Evolutionary conservation across 2,797 vertebrate genomes (phyloP).

Genomic region (Channallabes apus): DNA sequence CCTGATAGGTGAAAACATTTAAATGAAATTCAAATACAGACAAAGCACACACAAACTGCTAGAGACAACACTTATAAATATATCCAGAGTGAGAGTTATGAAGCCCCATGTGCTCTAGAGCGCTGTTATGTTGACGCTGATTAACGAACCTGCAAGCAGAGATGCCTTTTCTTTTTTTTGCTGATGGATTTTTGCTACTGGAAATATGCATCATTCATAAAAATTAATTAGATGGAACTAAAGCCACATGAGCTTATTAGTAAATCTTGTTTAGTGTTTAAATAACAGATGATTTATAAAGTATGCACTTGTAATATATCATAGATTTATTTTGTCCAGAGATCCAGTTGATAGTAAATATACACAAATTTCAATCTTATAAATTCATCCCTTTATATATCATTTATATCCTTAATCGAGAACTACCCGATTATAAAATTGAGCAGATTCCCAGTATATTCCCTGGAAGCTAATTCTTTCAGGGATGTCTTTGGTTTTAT

Average conservation of each 20-base stretch:
- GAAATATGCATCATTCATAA: slow-evolving; percentile 5
- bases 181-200: slow-evolving; percentile 13
- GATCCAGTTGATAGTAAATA: too few species aligned
- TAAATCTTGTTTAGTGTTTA: slow-evolving; percentile 27
- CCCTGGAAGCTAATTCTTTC: not conserved
- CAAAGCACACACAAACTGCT: not conserved
- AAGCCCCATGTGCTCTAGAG: not conserved
- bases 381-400: too few species aligned
- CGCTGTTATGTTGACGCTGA: slow-evolving; percentile 19
- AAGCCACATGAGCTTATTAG: slow-evolving; percentile 25
- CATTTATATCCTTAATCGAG: not conserved
- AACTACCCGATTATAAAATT: not conserved
- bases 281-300: not conserved
- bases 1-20: not conserved
- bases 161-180: too few species aligned
- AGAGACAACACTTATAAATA: not conserved
- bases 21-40: not conserved
- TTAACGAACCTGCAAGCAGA: slow-evolving; percentile 2
- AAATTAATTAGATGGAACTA: slow-evolving; percentile 40
- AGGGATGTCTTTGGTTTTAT: not conserved
- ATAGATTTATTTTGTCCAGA: not conserved
- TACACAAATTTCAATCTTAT: too few species aligned
- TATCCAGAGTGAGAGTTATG: not conserved
- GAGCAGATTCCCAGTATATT: not conserved
- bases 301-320: not conserved